Conservation (phyloP, 2,888 invertebrate genomes). For the Diogma glabrata region DNA sequence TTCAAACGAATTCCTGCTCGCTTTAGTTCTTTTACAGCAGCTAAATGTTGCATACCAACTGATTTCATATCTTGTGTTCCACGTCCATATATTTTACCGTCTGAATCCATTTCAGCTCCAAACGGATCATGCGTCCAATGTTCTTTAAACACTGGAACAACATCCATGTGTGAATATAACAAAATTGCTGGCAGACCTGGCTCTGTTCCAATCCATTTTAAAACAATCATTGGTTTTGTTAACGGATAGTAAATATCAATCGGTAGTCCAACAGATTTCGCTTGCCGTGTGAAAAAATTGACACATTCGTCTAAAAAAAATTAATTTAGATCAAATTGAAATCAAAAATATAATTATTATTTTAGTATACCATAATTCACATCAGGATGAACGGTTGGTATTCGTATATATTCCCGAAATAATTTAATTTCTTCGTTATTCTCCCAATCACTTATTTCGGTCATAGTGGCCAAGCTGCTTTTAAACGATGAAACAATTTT, state of each 20-base stretch:
- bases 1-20: constrained; percentile 41
- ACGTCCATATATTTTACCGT: constrained; percentile 68
- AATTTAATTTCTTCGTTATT: constrained; percentile 47
- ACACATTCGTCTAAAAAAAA: constrained; percentile 50
- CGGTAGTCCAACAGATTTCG: constrained; percentile 52
- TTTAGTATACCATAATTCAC: constrained; percentile 78
- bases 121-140: constrained; percentile 87
- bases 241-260: constrained; percentile 43
- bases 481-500: too few species aligned
- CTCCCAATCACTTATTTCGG: constrained; percentile 23
- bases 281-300: constrained; percentile 60
- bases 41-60: constrained; percentile 67
- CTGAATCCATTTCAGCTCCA: constrained; percentile 68
- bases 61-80: constrained; percentile 77
- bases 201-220: constrained; percentile 66
- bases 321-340: too few species aligned
- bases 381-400: constrained; percentile 71
- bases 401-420: constrained; percentile 65
- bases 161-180: constrained; percentile 91
- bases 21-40: constrained; percentile 57
- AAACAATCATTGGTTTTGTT: constrained; percentile 65
- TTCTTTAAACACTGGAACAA: constrained; percentile 87
- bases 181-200: constrained; percentile 61
- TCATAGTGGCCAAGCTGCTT: too few species aligned
- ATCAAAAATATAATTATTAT: too few species aligned